These are phyloP conservation scores for Pachliopta kotzebuea DNA, from an alignment of 2,888 invertebrate genomes.

Conservation along the genomic window DNA sequence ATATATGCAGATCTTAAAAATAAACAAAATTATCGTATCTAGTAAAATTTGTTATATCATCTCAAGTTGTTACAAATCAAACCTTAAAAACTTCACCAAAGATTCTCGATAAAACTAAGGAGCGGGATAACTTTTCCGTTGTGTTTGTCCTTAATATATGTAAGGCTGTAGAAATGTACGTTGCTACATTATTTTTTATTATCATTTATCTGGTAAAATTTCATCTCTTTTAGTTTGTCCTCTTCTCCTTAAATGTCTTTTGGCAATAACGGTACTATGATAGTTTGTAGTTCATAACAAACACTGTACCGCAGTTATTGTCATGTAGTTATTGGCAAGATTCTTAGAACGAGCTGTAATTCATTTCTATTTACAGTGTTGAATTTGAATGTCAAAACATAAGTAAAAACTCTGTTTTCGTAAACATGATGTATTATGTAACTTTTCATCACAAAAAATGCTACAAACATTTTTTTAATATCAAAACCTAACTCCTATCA, in stretches of 20 bases:
- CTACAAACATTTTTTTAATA: neutral
- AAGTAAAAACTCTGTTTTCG: neutral
- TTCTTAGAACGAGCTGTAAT: no score
- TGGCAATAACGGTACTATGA: no score
- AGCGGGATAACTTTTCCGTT: constrained; percentile 59
- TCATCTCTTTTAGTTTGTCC: neutral
- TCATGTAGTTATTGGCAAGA: no score
- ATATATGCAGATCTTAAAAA: neutral
- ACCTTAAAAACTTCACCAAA: constrained; percentile 71
- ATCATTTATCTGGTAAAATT: neutral
- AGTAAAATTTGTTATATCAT: constrained; percentile 38
- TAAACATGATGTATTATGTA: neutral
- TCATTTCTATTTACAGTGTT: no score
- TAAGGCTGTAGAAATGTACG: constrained; percentile 39
- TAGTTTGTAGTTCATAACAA: no score
- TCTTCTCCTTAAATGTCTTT: neutral
- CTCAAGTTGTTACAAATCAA: constrained; percentile 68
- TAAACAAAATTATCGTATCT: constrained; percentile 36
- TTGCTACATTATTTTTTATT: constrained; percentile 4
- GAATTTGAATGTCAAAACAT: no score
- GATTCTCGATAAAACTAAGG: constrained; percentile 70
- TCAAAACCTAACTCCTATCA: constrained; percentile 18
- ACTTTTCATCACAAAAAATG: neutral
- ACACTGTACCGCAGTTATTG: no score
- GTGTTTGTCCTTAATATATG: constrained; percentile 71